phyloP scores from a whole-genome alignment of 2,797 vertebrate species.

The Anas flavirostris region DNA sequence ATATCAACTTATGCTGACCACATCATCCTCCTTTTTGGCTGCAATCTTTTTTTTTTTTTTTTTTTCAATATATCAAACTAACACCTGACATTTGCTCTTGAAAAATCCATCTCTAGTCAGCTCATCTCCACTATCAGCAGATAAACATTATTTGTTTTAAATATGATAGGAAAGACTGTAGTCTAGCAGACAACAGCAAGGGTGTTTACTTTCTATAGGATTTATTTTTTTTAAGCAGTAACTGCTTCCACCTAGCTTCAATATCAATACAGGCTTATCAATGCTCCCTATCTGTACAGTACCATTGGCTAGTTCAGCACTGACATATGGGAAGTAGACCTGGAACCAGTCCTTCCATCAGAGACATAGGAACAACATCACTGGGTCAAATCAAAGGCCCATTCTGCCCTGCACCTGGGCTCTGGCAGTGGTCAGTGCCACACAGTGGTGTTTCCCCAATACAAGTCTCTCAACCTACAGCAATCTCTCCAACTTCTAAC shows the following conservation, averaged over 20 bases:
- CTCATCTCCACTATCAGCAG: neutral
- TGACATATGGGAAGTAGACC: neutral
- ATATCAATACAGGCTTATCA: neutral
- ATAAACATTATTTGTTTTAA: neutral
- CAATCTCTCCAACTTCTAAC: neutral
- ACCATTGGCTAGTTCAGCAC: neutral
- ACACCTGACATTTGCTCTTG: neutral
- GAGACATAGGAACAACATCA: neutral
- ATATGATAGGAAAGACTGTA: neutral
- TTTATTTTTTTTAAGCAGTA: neutral
- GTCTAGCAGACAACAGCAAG: neutral
- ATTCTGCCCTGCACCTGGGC: neutral
- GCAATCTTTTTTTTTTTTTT: neutral
- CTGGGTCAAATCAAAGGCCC: neutral
- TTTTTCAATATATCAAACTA: neutral
- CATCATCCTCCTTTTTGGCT: neutral
- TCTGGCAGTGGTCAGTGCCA: neutral
- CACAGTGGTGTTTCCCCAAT: neutral
- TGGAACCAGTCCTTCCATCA: neutral
- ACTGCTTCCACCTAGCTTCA: neutral
- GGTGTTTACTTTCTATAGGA: neutral
- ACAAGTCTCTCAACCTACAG: neutral
- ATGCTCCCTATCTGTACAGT: neutral
- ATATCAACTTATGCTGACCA: neutral
- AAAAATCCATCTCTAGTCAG: neutral